phyloP scores from a whole-genome alignment of 1,140 invertebrate genomes.

The Aphaenogaster rudis region DNA sequence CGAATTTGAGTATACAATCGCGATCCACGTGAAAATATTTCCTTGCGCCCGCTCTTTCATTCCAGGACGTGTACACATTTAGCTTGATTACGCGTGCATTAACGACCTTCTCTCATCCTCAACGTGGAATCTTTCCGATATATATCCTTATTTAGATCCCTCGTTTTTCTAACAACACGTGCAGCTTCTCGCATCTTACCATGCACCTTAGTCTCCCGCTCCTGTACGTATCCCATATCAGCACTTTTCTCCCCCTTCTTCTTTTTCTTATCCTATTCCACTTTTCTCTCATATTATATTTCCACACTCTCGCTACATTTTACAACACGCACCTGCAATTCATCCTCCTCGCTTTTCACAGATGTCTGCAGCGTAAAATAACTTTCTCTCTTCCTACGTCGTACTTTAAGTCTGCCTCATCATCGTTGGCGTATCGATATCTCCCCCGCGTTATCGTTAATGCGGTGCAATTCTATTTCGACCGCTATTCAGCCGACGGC shows the following conservation, averaged over 20 bases:
- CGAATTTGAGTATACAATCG: neutral
- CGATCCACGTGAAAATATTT: neutral
- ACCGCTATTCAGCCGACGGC: neutral
- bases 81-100: neutral
- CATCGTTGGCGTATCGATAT: conserved; percentile 29
- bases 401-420: conserved; percentile 8
- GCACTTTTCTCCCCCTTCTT: neutral
- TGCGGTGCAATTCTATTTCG: conserved; percentile 30
- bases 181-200: neutral
- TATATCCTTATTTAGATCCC: conserved; percentile 44
- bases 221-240: conserved; percentile 8
- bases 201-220: neutral
- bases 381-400: neutral
- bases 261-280: neutral
- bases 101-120: neutral
- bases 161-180: neutral
- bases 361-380: conserved; percentile 4
- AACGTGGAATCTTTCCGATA: neutral
- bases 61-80: neutral
- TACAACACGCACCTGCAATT: conserved; percentile 6
- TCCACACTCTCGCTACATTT: conserved; percentile 23
- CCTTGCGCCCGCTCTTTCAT: neutral
- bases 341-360: conserved; percentile 34
- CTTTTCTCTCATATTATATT: conserved; percentile 50
- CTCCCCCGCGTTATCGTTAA: conserved; percentile 16